Percentiles rank a stretch among this genome's conserved stretches.
Evolutionary conservation across 2,797 vertebrate genomes (phyloP).

Genomic region (Lepus townsendii): DNA sequence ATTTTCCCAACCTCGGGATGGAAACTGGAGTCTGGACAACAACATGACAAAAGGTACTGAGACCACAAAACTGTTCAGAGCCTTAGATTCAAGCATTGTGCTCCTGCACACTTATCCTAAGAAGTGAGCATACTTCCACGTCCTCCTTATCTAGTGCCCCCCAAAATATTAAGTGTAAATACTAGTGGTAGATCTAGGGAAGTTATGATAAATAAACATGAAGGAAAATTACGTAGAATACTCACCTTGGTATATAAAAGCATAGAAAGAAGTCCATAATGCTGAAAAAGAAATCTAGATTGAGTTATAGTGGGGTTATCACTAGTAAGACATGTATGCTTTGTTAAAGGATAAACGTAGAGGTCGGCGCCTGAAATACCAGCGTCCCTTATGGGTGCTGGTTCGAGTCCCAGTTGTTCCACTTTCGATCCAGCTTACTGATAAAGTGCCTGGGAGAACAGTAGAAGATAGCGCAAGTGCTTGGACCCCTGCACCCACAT

Average conservation of each 20-base stretch:
- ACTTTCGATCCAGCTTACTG: no score
- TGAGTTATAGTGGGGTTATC: constrained; percentile 35
- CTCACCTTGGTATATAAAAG: constrained; percentile 42
- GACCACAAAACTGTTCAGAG: constrained; percentile 26
- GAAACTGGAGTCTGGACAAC: not conserved
- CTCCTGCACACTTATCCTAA: constrained; percentile 14
- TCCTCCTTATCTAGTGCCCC: not conserved
- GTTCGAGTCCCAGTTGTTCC: no score
- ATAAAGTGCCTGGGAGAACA: no score
- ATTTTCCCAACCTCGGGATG: not conserved
- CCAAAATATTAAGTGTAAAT: not conserved
- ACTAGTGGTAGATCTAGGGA: not conserved
- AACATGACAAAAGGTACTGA: constrained; percentile 20
- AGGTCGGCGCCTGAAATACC: no score
- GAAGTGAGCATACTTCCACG: not conserved
- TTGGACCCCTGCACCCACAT: no score
- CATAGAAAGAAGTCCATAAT: constrained; percentile 2
- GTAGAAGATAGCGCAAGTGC: no score
- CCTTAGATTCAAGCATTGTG: not conserved
- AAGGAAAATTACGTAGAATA: constrained; percentile 3
- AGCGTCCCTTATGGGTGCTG: no score
- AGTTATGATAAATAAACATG: constrained; percentile 26
- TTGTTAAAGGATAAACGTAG: no score
- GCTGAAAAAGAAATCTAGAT: not conserved
- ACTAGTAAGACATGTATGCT: not conserved